Conservation (phyloP, 2,797 vertebrate genomes). For the Acomys russatus region DNA sequence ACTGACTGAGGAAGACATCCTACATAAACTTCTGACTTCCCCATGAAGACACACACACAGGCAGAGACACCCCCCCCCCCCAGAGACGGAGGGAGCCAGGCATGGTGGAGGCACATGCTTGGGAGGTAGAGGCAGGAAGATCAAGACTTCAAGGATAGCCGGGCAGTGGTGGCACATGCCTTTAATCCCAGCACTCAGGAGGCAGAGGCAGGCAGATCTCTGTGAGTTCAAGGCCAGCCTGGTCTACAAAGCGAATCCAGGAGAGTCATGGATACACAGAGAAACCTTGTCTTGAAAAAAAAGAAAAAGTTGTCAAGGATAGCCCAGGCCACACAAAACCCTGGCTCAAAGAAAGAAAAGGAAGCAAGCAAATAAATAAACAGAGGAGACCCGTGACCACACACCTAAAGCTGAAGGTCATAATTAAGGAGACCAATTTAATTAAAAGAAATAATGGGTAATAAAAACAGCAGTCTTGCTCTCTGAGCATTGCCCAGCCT, state of each 20-base stretch:
- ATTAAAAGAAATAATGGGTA: background rate
- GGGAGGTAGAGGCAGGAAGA: background rate
- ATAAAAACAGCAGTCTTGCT: background rate
- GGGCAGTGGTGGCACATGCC: too few species aligned
- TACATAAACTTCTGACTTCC: background rate
- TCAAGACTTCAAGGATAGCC: background rate
- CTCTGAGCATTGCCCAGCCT: accelerated
- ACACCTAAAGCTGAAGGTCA: background rate
- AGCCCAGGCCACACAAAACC: background rate
- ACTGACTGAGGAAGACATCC: background rate
- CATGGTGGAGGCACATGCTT: background rate
- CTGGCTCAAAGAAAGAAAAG: background rate
- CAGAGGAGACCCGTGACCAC: background rate
- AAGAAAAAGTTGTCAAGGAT: too few species aligned
- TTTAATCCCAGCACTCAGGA: too few species aligned
- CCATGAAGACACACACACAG: background rate
- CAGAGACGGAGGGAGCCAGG: background rate
- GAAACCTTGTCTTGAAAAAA: too few species aligned
- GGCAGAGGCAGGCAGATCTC: too few species aligned
- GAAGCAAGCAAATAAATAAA: background rate
- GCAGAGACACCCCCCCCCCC: background rate
- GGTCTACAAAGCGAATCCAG: too few species aligned
- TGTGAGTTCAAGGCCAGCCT: too few species aligned
- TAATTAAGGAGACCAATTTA: background rate
- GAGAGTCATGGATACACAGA: too few species aligned